Base-by-base conservation (phyloP, 1,140 invertebrate species). In the Drosophila simulans region DNA sequence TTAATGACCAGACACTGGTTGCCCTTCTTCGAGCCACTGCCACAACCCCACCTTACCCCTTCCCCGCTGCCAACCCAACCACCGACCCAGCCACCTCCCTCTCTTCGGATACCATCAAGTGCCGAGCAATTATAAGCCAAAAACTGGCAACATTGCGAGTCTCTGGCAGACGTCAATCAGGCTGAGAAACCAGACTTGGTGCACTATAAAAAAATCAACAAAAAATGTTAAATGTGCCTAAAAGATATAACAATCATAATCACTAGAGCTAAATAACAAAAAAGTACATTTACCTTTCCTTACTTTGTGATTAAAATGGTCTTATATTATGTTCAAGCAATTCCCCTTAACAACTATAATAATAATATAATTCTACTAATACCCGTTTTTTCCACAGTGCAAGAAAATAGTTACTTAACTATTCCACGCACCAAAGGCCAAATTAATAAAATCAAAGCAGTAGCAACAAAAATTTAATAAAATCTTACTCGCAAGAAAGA, bases 361-460 rank as follows among this genome's bases (percentile, higher is more conserved):
- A n/a, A n/a, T n/a, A n/a, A n/a, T n/a, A n/a, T n/a, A n/a, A n/a
- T n/a, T n/a, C 31, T 8, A 31, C 31, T 31, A 10, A 7, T 8
- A 11, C 11, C 11, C 22, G 7, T 65, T 31, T 34, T 27, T 17
- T 11, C 7, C 37, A 43, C 37, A 43, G 59, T 68, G 64, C 37
- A 68, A 2, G 7, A 52, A 45, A 64, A 20, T 68, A 68, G 64
- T 65, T 68, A 68, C 69, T 78, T 70, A 35, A 52, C 39, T 39
- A 68, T 51, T 54, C 63, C 62, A 80, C 80, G 76, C 55, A 77
- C 76, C 81, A 72, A 80, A 83, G 76, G 64, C 66, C 72, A 89
- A 89, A 89, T 89, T 89, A 89, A 89, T 89, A 89, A 89, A 89
- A 89, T 89, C 84, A 89, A 74, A 80, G 80, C 45, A 65, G 72